These are phyloP conservation scores for Neosilurus hyrtlii DNA, from an alignment of 2,797 vertebrate genomes.

Conservation along the genomic window DNA sequence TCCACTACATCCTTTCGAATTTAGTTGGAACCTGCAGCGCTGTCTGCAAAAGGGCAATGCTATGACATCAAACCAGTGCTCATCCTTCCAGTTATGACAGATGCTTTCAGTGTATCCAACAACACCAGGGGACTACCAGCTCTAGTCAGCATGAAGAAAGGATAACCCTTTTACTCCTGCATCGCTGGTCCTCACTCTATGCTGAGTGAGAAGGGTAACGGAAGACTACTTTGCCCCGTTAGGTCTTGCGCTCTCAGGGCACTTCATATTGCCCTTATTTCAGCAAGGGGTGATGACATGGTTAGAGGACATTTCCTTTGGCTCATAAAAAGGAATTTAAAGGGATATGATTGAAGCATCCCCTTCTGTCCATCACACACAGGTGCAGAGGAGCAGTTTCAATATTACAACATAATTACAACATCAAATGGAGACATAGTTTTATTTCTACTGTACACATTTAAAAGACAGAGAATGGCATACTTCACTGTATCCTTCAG, in stretches of 20 bases:
- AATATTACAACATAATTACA: conserved; percentile 33
- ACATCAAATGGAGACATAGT: conserved; percentile 34
- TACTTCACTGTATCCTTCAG: background rate
- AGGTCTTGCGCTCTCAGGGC: conserved; percentile 41
- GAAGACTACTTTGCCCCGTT: conserved; percentile 24
- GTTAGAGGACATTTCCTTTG: conserved; percentile 52
- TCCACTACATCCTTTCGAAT: conserved; percentile 27
- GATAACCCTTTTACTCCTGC: conserved; percentile 43
- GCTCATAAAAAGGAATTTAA: conserved; percentile 47
- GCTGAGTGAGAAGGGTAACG: conserved; percentile 21
- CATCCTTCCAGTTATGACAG: conserved; percentile 28
- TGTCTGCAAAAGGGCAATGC: conserved; percentile 28
- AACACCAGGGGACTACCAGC: conserved; percentile 51
- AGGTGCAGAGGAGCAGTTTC: conserved; percentile 36
- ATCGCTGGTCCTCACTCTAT: conserved; percentile 21
- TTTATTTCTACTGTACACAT: conserved; percentile 4
- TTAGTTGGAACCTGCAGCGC: conserved; percentile 20
- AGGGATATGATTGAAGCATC: conserved; percentile 47
- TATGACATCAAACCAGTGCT: conserved; percentile 32
- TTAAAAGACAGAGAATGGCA: background rate
- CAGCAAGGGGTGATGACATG: conserved; percentile 38
- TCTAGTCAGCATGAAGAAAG: conserved; percentile 49
- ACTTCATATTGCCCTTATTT: conserved; percentile 46
- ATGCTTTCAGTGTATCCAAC: conserved; percentile 21
- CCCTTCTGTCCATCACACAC: conserved; percentile 31